Evolutionary conservation across 2,888 invertebrate species (phyloP), one percentile per base, ranked within the genome.

Genomic region (Rhingia rostrata): DNA sequence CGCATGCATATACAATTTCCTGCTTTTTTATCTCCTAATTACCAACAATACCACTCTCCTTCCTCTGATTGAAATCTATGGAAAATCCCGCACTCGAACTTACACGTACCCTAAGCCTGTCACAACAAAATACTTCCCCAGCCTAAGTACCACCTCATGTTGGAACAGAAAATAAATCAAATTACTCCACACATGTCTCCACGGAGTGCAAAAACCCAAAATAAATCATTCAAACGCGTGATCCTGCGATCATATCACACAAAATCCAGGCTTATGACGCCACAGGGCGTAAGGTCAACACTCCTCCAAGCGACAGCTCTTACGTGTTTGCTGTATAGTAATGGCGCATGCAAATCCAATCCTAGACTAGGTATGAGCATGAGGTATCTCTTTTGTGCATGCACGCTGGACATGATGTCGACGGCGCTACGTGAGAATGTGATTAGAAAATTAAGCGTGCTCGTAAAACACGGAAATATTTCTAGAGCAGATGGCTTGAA

Each of bases 211-310:
- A 75, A 43, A 83, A 45, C 43, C 73, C 73, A 63, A 78, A 84
- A 84, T 80, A 84, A 84, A 84, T 84, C 84, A 80, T 70, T 74
- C 84, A 74, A 80, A 84, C 84, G 80, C 79, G 79, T 84, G 84
- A 84, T 84, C 74, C 64, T 49, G 22, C 67, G 84, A 79, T 80
- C 64, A 64, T 70, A 74, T 74, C 74, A 66, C 35, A 37, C 22
- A 22, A 22, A 22, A 22, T 22, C 22, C 45, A 79, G 53, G 66
- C 47, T 72, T 80, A 75, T 84, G 84, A 84, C 74, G 84, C 84
- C 84, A 80, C 60, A 84, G 84, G 84, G 70, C 74, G 37, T 79
- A 66, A 61, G 84, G 84, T 84, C 67, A 83, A 33, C 72, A 66
- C 82, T 83, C 78, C 84, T 64, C 83, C 77, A 43, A 39, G 22